Percentiles rank a stretch among this genome's conserved stretches.
These are phyloP conservation scores for Gastrophysa polygoni DNA, from an alignment of 2,888 invertebrate species.

Conservation along the genomic window DNA sequence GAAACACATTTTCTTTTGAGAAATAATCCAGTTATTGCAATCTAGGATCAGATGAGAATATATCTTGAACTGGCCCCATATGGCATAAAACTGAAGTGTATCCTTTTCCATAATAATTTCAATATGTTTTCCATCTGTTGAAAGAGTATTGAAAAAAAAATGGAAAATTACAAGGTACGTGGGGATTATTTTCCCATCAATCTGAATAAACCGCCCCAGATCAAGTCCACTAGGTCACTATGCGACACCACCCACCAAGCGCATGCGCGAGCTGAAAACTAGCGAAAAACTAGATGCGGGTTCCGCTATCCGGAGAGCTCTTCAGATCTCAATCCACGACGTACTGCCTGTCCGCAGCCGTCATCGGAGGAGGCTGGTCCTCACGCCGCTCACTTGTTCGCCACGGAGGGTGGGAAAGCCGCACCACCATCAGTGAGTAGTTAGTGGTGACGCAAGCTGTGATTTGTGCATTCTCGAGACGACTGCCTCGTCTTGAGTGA, in stretches of 20 bases:
- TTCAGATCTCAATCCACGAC: conserved; percentile 48
- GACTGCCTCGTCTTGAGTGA: background rate
- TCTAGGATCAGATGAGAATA: too few relatives aligned
- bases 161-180: conserved; percentile 3
- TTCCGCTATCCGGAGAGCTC: conserved; percentile 41
- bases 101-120: too few relatives aligned
- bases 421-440: conserved; percentile 34
- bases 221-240: conserved; percentile 15
- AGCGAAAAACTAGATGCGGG: conserved; percentile 28
- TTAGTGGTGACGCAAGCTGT: conserved; percentile 31
- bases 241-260: conserved; percentile 25
- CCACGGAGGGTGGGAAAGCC: conserved; percentile 48
- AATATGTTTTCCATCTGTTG: too few relatives aligned
- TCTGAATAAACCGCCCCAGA: background rate
- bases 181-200: background rate
- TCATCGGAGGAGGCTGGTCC: conserved; percentile 44
- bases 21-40: too few relatives aligned
- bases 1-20: too few relatives aligned
- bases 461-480: conserved; percentile 34
- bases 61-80: too few relatives aligned
- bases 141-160: too few relatives aligned
- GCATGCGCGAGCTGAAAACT: conserved; percentile 36
- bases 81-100: too few relatives aligned
- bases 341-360: conserved; percentile 47
- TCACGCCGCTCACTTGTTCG: conserved; percentile 50